Evolutionary conservation across 1,140 invertebrate species (phyloP), one percentile per base, ranked within the genome.

Genomic region (Ericerus pela): DNA sequence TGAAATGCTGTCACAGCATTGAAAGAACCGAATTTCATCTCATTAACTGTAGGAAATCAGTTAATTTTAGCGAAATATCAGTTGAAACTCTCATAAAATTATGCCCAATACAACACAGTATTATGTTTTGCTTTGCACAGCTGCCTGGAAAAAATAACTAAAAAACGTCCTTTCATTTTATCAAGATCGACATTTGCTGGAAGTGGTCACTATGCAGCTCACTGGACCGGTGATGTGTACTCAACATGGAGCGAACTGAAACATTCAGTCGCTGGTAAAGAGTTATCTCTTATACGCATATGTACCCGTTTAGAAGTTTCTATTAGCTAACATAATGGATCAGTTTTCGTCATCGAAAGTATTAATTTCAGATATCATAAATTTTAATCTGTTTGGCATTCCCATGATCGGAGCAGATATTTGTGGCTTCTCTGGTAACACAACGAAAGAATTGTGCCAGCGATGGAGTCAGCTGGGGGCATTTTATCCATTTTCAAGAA

Each of bases 351-450:
- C n/a, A n/a, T n/a, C n/a, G n/a, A n/a, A n/a, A n/a, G n/a, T n/a
- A n/a, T n/a, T n/a, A 29, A 65, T 73, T 60, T 62, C 70, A 76
- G 82, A 82, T 61, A 72, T 90, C 52, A 68, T 93, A 16, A 80
- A 78, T 62, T 88, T 84, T 68, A 85, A 80, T 62, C 68, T 94
- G 51, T 92, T 88, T 71, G 89, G 89, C 53, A 79, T 89, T 27
- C 84, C 86, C 10, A 75, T 88, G 75, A 80, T 89, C 67, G 90
- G 89, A 1, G 82, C 88, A 2, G 88, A 94, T 68, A 91, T 94
- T 60, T 94, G 90, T 72, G 90, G 89, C 1, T 94, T 92, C 69
- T 75, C 76, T 62, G 79, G 78, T 3, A 80, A 88, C 65, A 81
- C 88, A 1, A 89, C 84, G 0, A 69, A 64, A 14, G 69, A 76